Evolutionary conservation across 30 jellyfish, hydroid and myxozoan species (phyloP).

Genomic region (Morbakka virulenta): DNA sequence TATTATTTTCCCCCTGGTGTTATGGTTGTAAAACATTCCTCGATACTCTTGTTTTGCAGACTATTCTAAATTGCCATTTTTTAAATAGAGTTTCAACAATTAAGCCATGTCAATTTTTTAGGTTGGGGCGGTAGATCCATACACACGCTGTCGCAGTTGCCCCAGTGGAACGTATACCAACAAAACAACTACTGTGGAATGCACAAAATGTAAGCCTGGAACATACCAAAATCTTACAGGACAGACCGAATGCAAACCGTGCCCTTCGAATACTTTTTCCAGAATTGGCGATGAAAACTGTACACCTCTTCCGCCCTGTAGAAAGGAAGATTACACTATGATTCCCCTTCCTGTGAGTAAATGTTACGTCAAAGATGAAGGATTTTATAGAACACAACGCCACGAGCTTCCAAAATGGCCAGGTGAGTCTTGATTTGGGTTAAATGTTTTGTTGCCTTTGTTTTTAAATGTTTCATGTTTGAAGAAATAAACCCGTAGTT

Average conservation of each 20-base stretch:
- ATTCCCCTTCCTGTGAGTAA: conserved; percentile 66
- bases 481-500: too few species aligned
- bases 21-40: too few species aligned
- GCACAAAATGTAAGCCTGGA: conserved; percentile 71
- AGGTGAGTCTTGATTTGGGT: conserved; percentile 29
- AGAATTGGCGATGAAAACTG: conserved; percentile 78
- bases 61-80: too few species aligned
- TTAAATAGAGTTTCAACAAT: too few species aligned
- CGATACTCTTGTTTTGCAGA: too few species aligned
- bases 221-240: conserved; percentile 76
- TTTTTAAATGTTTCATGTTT: too few species aligned
- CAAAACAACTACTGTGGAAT: conserved; percentile 61
- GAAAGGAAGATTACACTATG: conserved; percentile 38
- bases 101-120: too few species aligned
- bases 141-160: conserved; percentile 44
- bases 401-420: conserved; percentile 64
- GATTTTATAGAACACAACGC: conserved; percentile 36
- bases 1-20: too few species aligned
- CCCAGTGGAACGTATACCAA: conserved; percentile 87
- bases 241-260: conserved; percentile 54
- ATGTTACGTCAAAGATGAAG: conserved; percentile 38
- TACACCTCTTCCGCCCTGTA: conserved; percentile 41
- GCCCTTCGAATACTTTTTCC: conserved; percentile 62
- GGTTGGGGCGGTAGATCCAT: conserved; percentile 59
- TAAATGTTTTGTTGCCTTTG: too few species aligned